Evolutionary conservation across 2,113 vertebrate species (phyloP).

Genomic region (Lampris incognitus): DNA sequence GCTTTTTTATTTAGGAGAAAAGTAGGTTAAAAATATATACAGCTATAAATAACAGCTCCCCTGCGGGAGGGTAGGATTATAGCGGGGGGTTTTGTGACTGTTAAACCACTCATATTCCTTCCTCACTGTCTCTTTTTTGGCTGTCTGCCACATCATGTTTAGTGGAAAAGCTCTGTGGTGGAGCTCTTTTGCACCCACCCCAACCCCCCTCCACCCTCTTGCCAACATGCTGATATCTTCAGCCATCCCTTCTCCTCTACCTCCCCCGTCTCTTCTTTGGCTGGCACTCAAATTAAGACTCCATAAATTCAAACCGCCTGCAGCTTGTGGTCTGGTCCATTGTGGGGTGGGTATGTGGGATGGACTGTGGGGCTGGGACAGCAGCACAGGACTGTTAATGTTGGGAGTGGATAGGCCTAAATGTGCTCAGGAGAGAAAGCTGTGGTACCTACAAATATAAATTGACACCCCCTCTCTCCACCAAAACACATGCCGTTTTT

Average conservation of each 20-base stretch:
- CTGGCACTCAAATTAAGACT: slow-evolving; percentile 9
- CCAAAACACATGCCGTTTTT: slow-evolving; percentile 26
- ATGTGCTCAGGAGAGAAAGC: slow-evolving; percentile 35
- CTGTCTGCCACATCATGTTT: slow-evolving; percentile 56
- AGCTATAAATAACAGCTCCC: slow-evolving; percentile 75
- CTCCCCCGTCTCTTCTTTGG: slow-evolving; percentile 13
- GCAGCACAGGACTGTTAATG: neutral
- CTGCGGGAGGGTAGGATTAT: slow-evolving; percentile 61
- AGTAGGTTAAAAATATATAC: slow-evolving; percentile 78
- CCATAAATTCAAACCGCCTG: slow-evolving; percentile 40
- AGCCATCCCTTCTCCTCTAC: neutral
- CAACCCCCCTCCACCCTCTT: neutral
- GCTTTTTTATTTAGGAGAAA: slow-evolving; percentile 59
- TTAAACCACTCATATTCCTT: slow-evolving; percentile 63
- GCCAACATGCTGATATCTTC: slow-evolving; percentile 5
- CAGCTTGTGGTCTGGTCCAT: slow-evolving; percentile 20
- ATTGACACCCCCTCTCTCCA: slow-evolving; percentile 25
- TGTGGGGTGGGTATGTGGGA: neutral
- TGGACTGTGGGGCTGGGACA: neutral
- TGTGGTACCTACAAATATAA: slow-evolving; percentile 46
- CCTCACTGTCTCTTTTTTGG: slow-evolving; percentile 56
- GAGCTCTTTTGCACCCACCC: neutral
- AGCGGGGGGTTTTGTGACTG: slow-evolving; percentile 63
- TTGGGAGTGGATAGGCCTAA: slow-evolving; percentile 13
- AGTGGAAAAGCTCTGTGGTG: slow-evolving; percentile 30